Base-by-base conservation (phyloP, 2,888 invertebrate species). In the Eucriotettix oculatus region DNA sequence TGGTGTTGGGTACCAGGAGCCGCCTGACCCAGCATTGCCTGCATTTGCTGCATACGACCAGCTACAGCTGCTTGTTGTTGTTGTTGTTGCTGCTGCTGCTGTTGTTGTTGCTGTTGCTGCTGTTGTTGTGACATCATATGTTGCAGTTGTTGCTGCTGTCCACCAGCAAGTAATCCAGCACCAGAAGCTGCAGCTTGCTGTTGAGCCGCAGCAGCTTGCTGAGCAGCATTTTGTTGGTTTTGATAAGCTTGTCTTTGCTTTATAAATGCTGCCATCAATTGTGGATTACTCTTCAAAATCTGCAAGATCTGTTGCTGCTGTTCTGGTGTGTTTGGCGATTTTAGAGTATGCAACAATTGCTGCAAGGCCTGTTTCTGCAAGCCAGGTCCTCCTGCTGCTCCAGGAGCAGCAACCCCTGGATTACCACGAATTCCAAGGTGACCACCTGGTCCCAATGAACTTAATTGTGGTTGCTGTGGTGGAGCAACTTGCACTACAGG, bases 231-330 rank as follows among this genome's bases (percentile, higher is more conserved):
- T 58, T 67, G 68, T 57, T 69, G 69, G 57, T 69, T 68, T 64
- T 72, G 68, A 52, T 65, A 63, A 56, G 81, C 83, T 76, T 87
- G 85, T 71, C 90, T 79, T 73, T 91, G 90, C 70, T 93, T 92
- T 66, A 96, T 89, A 71, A 93, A 93, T 59, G 94, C 92, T 60
- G 94, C 92, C 92, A 96, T 95, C 56, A 97, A 79, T 68, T 90
- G 91, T 52, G 96, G 96, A 76, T 95, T 93, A 65, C 89, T 87
- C 75, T 94, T 94, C 65, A 96, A 81, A 70, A 96, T 92, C 69
- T 87, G 85, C 64, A 95, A 78, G 63, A 91, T 85, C 75, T 90
- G 88, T 70, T 87, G 87, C 70, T 96, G 95, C 71, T 96, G 95
- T 71, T 95, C 92, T 65, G 88, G 89, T 57, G 90, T 87, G 67